Percentiles rank a stretch among this genome's conserved stretches.
Conservation (phyloP, 2,888 invertebrate genomes). For the Minunthozetes semirufus region DNA sequence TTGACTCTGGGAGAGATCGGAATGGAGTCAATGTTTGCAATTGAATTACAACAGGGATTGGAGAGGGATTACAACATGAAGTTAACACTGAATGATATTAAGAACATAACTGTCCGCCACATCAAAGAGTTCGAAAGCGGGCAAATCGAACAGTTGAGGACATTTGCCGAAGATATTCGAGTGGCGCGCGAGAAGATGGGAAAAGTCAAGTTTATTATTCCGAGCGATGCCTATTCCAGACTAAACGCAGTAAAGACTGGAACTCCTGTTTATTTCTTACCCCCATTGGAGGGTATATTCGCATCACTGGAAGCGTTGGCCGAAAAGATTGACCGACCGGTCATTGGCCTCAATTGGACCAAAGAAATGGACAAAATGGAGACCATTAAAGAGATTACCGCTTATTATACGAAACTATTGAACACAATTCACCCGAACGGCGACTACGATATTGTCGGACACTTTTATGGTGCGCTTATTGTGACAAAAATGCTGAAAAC, state of each 20-base stretch:
- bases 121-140: slow-evolving; percentile 54
- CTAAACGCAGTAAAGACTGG: slow-evolving; percentile 50
- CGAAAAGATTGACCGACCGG: slow-evolving; percentile 63
- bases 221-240: slow-evolving; percentile 62
- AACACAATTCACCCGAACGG: slow-evolving; percentile 67
- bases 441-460: slow-evolving; percentile 83
- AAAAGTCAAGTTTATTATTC: slow-evolving; percentile 58
- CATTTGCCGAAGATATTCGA: slow-evolving; percentile 24
- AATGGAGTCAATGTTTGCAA: slow-evolving; percentile 97
- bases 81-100: slow-evolving; percentile 81
- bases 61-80: slow-evolving; percentile 86
- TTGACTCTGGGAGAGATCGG: slow-evolving; percentile 86
- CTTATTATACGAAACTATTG: slow-evolving; percentile 55
- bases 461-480: slow-evolving; percentile 90
- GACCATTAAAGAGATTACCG: slow-evolving; percentile 33
- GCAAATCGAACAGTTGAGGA: slow-evolving; percentile 43
- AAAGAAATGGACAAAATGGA: slow-evolving; percentile 27
- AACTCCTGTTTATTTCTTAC: slow-evolving; percentile 55
- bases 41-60: slow-evolving; percentile 92
- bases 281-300: slow-evolving; percentile 83
- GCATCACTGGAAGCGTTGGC: slow-evolving; percentile 66
- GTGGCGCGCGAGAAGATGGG: slow-evolving; percentile 41
- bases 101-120: slow-evolving; percentile 69
- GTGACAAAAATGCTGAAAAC: slow-evolving; percentile 84
- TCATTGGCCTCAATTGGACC: slow-evolving; percentile 84